Evolutionary conservation across 2,113 vertebrate genomes (phyloP), one percentile per base, ranked within the genome.

Genomic region (Nesoenas mayeri): DNA sequence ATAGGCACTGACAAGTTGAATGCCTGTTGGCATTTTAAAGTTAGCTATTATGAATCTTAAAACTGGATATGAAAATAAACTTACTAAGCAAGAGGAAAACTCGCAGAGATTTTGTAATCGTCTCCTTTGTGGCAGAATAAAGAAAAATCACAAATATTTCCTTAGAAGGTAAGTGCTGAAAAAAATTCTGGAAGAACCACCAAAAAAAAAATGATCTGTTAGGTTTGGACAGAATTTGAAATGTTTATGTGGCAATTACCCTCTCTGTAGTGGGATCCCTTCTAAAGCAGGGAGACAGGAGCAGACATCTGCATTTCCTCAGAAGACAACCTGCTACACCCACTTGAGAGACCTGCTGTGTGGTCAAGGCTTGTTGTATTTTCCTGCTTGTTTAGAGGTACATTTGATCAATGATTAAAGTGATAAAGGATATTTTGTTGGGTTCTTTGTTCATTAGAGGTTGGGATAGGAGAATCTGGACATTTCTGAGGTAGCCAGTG

Each of bases 1-100:
- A 88, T 74, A 64, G 86, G 42, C 77, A 75, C 86, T 85, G 89
- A 84, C 90, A 96, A 87, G 61, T 42, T 87, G 80, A 95, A 67
- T 91, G 91, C 44, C 73, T 95, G 56, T 64, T 95, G 83, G 86
- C 69, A 65, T 95, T 93, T 91, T 86, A 42, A 73, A 88, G 48
- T 71, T 42, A 38, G 29, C 80, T 91, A 4, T 86, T 79, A 91
- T 93, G 77, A 79, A 91, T 87, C 89, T 83, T 81, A 60, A 89
- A 97, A 26, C 57, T 74, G 57, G 48, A 48, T 89, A 29, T 84
- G 53, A 61, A 92, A 91, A 84, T 67, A 81, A 81, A 75, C 38
- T 84, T 74, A 51, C 15, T 34, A 31, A 79, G 50, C 38, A 75
- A 53, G 73, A 78, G 42, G 61, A 48, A 66, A 67, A 25, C 60